phyloP scores from a whole-genome alignment of 2,797 vertebrate genomes.

The Urocyon cinereoargenteus region DNA sequence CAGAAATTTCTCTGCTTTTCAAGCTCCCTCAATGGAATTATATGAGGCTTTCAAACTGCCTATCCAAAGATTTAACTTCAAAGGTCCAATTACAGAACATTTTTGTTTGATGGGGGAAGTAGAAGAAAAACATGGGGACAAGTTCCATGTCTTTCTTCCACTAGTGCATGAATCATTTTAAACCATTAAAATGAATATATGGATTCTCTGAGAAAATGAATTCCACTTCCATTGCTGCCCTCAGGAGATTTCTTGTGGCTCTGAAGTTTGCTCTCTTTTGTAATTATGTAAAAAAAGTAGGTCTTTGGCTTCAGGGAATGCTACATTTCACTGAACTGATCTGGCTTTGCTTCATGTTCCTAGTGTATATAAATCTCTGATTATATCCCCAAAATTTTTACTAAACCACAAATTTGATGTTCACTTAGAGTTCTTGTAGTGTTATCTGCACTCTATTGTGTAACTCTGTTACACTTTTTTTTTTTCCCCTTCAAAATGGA shows the following conservation, averaged over 20 bases:
- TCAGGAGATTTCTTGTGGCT: background rate
- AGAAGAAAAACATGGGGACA: conserved; percentile 34
- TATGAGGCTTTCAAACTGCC: conserved; percentile 57
- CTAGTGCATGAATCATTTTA: background rate
- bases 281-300: conserved; percentile 33
- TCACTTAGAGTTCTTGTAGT: background rate
- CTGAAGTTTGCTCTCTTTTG: background rate
- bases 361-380: background rate
- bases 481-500: background rate
- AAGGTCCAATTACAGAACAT: conserved; percentile 42
- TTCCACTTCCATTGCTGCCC: background rate
- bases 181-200: conserved; percentile 26
- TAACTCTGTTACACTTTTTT: background rate
- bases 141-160: background rate
- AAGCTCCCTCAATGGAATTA: conserved; percentile 59
- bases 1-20: conserved; percentile 61
- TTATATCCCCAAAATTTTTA: conserved; percentile 5
- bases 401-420: background rate
- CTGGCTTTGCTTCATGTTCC: background rate
- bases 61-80: conserved; percentile 52
- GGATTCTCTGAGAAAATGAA: conserved; percentile 23
- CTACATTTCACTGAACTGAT: conserved; percentile 28
- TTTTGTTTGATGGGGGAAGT: conserved; percentile 49
- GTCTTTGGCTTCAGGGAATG: background rate
- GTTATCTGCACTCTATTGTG: background rate